Evolutionary conservation across 2,113 vertebrate species (phyloP).

Genomic region (Ahaetulla prasina): DNA sequence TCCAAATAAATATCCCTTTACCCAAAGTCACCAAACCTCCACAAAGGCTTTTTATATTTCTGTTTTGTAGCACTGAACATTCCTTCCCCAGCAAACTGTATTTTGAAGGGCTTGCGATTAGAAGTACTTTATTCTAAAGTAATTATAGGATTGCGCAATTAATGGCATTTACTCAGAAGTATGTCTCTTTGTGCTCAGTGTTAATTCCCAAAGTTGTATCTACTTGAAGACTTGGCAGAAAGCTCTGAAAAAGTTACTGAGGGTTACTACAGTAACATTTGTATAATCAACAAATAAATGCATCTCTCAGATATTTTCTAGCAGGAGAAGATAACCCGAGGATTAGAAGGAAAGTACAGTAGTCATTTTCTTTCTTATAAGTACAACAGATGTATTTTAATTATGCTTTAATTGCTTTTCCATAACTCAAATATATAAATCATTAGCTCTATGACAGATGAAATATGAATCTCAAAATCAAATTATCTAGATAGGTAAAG

Average conservation of each 20-base stretch:
- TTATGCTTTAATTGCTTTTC: conserved; percentile 3
- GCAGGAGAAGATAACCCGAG: not conserved
- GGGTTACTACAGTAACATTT: not conserved
- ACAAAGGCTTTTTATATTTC: not conserved
- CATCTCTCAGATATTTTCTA: not conserved
- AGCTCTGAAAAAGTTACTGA: not conserved
- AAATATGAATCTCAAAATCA: not conserved
- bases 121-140: not conserved
- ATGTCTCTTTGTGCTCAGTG: not conserved
- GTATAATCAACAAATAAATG: not conserved
- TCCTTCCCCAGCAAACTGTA: not conserved
- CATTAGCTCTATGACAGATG: not conserved
- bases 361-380: not conserved
- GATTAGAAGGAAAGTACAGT: not conserved
- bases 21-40: not conserved
- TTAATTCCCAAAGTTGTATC: not conserved
- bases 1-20: not conserved
- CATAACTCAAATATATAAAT: not conserved
- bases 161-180: not conserved
- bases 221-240: not conserved
- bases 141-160: not conserved
- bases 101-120: not conserved
- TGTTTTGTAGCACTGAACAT: not conserved
- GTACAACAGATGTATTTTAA: not conserved
- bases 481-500: not conserved